A percentile compares a stretch with the other conserved stretches of the same genome.
phyloP scores from a whole-genome alignment of 2,888 invertebrate species.

The Galerucella pusilla region DNA sequence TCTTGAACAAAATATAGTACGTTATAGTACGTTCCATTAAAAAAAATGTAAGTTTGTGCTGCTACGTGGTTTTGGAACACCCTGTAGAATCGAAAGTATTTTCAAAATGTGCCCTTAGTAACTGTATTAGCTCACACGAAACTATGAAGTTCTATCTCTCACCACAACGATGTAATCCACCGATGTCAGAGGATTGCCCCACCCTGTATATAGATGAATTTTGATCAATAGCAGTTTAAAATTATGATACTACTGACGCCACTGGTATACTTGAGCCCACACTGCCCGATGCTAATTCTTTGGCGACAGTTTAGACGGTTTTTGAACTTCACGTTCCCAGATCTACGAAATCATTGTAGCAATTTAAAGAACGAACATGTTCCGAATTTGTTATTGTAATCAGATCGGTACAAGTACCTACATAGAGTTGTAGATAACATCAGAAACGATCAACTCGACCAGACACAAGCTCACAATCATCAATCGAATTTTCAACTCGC shows the following conservation, averaged over 20 bases:
- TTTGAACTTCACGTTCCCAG: slow-evolving; percentile 45
- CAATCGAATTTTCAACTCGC: slow-evolving; percentile 24
- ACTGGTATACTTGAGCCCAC: slow-evolving; percentile 47
- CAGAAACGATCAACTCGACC: slow-evolving; percentile 44
- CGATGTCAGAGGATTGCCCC: too few species aligned
- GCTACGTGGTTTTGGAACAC: too few species aligned
- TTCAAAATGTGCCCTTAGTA: too few species aligned
- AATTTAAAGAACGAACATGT: slow-evolving; percentile 56
- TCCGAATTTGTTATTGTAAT: slow-evolving; percentile 62
- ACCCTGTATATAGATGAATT: not conserved
- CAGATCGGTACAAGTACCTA: slow-evolving; percentile 52
- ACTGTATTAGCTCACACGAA: too few species aligned
- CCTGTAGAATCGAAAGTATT: too few species aligned
- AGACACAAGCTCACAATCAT: slow-evolving; percentile 31
- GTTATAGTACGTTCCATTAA: too few species aligned
- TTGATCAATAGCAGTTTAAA: not conserved
- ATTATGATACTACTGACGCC: not conserved
- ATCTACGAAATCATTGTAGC: slow-evolving; percentile 55
- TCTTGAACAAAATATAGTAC: too few species aligned
- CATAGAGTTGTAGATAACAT: slow-evolving; percentile 51
- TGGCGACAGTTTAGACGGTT: slow-evolving; percentile 49
- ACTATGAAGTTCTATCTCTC: too few species aligned
- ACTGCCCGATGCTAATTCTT: slow-evolving; percentile 48
- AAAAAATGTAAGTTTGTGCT: too few species aligned
- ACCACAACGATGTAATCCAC: too few species aligned